Evolutionary conservation across 2,797 vertebrate species (phyloP), one percentile per base, ranked within the genome.

Genomic region (Pelobates cultripes): DNA sequence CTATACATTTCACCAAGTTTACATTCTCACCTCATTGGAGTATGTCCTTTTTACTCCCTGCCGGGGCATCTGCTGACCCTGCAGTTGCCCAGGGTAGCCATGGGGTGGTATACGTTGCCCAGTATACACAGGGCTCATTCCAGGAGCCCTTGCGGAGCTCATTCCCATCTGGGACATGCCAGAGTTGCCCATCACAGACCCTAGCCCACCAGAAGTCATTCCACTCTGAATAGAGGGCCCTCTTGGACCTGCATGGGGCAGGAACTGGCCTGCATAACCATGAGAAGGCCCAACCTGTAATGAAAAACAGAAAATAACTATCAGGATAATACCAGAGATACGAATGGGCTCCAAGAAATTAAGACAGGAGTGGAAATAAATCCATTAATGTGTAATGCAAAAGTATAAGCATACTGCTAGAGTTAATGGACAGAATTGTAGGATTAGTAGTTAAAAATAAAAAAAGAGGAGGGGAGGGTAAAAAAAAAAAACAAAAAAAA

Each of bases 191-290:
- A 93, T 88, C 64, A 92, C 88, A 0, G 88, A 88, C 1, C 89
- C 90, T 85, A 94, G 86, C 61, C 88, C 84, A 3, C 88, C 86
- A 0, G 92, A 86, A 79, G 85, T 92, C 89, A 94, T 89, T 76
- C 87, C 86, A 42, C 88, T 55, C 0, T 91, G 87, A 4, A 89
- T 81, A 0, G 89, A 85, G 2, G 96, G 95, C n/a, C 96, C 96
- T 0, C 96, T 94, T 43, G 97, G 94, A 1, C 94, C 95, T 0
- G 95, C 88, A 10, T 97, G 97, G 71, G 95, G 95, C 87, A 98
- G 87, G 90, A 97, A 98, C 89, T 98, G 97, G 87, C 92, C 95
- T 90, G 90, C 92, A 86, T 96, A 99, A 60, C 97, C 92, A 88
- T 97, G 95, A 55, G 95, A 94, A 0, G 96, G 89, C n/a, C 96